Base-by-base conservation (phyloP, 2,113 vertebrate genomes). In the Acanthisitta chloris region DNA sequence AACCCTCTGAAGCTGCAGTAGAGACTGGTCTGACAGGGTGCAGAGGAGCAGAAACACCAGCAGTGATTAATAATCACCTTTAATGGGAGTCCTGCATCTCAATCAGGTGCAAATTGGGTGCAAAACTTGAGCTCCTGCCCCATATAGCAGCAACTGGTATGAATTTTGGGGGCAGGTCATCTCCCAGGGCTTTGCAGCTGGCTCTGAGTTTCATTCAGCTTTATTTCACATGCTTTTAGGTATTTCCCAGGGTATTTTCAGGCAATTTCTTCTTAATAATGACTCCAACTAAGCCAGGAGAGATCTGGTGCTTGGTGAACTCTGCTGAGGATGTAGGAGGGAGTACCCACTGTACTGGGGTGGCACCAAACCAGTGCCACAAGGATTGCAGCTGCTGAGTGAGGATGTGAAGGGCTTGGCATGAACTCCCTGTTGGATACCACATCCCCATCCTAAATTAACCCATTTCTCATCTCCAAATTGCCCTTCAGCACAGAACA, bases 241-340 rank as follows among this genome's bases (percentile, higher is more conserved):
- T 45, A 14, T 73, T 67, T 26, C 28, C 52, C 45, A 33, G 52
- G 46, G 46, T 45, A 14, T 73, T 67, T 26, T 24, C 52, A 49
- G 36, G 52, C 46, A 28, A 25, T 66, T 77, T 59, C 57, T 71
- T 38, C 8, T 16, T 8, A 3, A 21, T 10, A 61, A 9, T 1
- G 14, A 18, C 62, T 48, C 3, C 2, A 25, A 14, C 4, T 2
- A 81, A 20, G 40, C 8, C 31, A n/a, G 72, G 43, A 42, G 51
- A 14, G 38, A 6, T 12, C 46, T 21, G 38, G 43, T 34, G 9
- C 24, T 33, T 38, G 3, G 42, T 52, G 43, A 26, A 6, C 17
- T n/a, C 43, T 10, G 2, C 0, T 9, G 5, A 17, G 9, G 20
- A 21, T 61, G 61, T 1, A 18, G 36, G 46, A n/a, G n/a, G n/a